Evolutionary conservation across 2,113 vertebrate genomes (phyloP).

Genomic region (Calonectris borealis): DNA sequence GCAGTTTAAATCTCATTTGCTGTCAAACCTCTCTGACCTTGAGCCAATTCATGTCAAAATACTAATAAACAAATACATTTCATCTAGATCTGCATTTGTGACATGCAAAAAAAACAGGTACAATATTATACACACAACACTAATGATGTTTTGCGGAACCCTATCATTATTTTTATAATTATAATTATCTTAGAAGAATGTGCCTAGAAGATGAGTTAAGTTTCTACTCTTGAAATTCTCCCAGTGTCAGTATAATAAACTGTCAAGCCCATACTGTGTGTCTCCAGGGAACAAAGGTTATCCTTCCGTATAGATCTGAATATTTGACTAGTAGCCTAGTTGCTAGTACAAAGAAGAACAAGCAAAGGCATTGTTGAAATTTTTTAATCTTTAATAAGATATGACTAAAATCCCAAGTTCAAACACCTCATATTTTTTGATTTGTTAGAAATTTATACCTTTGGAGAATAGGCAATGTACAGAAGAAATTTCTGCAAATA

Average conservation of each 20-base stretch:
- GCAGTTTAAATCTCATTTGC: not conserved
- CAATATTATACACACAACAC: not conserved
- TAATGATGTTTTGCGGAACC: not conserved
- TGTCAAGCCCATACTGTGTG: not conserved
- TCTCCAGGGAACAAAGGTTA: not conserved
- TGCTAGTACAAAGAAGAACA: not conserved
- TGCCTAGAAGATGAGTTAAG: not conserved
- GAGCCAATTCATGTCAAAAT: conserved; percentile 3
- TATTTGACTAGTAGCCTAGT: not conserved
- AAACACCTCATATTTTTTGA: not conserved
- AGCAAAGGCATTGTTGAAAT: not conserved
- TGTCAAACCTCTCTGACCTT: conserved; percentile 6
- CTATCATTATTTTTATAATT: not conserved
- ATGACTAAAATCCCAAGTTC: not conserved
- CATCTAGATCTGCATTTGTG: not conserved
- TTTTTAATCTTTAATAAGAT: not conserved
- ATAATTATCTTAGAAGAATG: not conserved
- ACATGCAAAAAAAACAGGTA: not conserved
- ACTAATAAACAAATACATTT: not conserved
- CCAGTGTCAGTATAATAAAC: not conserved
- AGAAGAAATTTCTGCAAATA: not conserved
- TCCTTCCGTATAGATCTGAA: not conserved
- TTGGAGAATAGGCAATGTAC: not conserved
- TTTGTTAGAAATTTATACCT: not conserved
- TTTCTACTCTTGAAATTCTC: not conserved